phyloP scores from a whole-genome alignment of 2,113 vertebrate species.

The Xenotilapia caudafasciata region DNA sequence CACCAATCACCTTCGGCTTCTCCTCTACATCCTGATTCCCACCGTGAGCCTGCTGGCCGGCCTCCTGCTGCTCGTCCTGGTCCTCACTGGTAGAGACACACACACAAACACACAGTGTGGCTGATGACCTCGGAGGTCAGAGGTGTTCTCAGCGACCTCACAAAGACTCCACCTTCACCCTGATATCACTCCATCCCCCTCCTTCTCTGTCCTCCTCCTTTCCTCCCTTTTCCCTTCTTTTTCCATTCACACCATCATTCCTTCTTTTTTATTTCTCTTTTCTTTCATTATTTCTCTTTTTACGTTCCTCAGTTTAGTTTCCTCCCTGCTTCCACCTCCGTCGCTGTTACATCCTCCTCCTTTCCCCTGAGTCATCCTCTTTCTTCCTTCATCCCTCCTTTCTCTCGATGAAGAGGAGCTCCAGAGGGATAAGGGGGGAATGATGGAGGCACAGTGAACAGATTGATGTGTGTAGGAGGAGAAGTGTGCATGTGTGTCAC shows the following conservation, averaged over 20 bases:
- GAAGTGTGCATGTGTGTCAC: background rate
- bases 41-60: conserved; percentile 36
- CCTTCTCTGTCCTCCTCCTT: background rate
- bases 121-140: background rate
- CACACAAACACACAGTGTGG: background rate
- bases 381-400: background rate
- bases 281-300: background rate
- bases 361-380: background rate
- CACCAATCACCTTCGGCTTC: conserved; percentile 36
- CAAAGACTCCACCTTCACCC: background rate
- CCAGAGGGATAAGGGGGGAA: background rate
- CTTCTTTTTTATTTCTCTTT: background rate
- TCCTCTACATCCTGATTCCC: conserved; percentile 58
- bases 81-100: conserved; percentile 21
- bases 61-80: conserved; percentile 44
- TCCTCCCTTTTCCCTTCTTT: fast-evolving
- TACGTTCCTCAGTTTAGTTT: fast-evolving
- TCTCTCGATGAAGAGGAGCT: background rate
- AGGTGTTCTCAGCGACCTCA: background rate
- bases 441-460: background rate
- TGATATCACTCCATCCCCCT: background rate
- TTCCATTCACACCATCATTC: background rate
- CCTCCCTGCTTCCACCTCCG: background rate
- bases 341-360: fast-evolving
- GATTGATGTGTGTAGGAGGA: background rate